Base-by-base conservation (phyloP, 2,113 vertebrate species). In the Ictalurus furcatus region DNA sequence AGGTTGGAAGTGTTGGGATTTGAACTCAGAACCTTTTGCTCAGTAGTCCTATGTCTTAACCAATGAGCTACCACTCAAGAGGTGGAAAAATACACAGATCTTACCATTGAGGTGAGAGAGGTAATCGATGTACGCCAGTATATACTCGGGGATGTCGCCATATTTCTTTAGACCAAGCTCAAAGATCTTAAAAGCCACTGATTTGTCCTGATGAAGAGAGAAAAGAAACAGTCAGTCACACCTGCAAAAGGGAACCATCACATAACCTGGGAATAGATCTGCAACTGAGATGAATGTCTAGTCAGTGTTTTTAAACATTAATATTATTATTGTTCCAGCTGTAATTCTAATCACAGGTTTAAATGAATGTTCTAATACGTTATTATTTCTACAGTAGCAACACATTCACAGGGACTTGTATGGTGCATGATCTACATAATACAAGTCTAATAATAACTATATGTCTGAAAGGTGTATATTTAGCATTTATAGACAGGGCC, bases 101-200 rank as follows among this genome's bases (percentile, higher is more conserved):
- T 95, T 97, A 99, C 98, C 98, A 88, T 99, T 99, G 85, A 99
- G 97, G 89, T 99, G 98, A 91, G 98, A 99, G 92, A 99, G 97
- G 94, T 99, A 99, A 94, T 99, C 98, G 19, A 99, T 99, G 93
- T 99, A 99, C 0, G 98, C 98, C 91, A 99, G 95, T 65, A 99
- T 99, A 88, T 99, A 99, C 94, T 99, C 98, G 93, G 98, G 98
- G 95, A 99, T 97, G 94, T 99, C 98, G 23, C 98, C 98, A 8
- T 99, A 99, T 93, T 99, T 99, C 96, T 99, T 99, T 92, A 99
- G 94, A 85, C 98, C 98, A 69, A 99, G 96, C 92, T 99, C 98
- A 96, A 99, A 99, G 94, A 99, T 99, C 95, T 99, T 99, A 94
- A 99, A 99, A 95, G 98, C 98, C 96, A 99, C 98, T 13, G 98